These are phyloP conservation scores for Ictalurus furcatus DNA, from an alignment of 2,113 vertebrate genomes.

Conservation along the genomic window DNA sequence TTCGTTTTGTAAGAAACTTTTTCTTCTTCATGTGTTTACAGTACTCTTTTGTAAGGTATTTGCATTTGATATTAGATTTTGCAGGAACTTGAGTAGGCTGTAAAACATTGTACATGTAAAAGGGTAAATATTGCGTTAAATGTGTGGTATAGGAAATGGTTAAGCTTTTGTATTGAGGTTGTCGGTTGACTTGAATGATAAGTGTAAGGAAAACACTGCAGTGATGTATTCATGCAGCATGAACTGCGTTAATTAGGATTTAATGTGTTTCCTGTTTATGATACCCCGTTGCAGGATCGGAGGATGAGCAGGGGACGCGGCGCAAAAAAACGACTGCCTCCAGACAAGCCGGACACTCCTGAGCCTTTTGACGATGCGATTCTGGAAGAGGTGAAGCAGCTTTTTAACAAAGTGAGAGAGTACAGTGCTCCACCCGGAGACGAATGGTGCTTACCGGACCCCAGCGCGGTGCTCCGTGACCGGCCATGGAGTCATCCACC, in stretches of 20 bases:
- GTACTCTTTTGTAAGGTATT: not conserved
- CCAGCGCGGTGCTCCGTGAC: constrained; percentile 68
- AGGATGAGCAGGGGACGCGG: constrained; percentile 80
- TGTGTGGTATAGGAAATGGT: not conserved
- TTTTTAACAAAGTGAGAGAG: constrained; percentile 81
- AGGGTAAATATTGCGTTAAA: not conserved
- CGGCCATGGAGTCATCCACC: constrained; percentile 65
- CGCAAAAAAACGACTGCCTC: constrained; percentile 62
- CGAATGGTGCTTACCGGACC: constrained; percentile 82
- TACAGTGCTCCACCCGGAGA: constrained; percentile 75
- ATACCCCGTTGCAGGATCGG: constrained; percentile 20
- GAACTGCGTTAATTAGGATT: not conserved
- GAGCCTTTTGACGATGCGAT: constrained; percentile 70
- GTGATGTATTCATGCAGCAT: not conserved
- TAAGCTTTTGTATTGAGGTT: not conserved
- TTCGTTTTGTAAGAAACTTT: not conserved
- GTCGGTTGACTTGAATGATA: not conserved
- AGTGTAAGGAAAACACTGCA: not conserved
- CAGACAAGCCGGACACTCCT: constrained; percentile 55
- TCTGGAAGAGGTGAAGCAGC: constrained; percentile 72
- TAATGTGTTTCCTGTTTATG: not conserved
- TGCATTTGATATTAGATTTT: not conserved
- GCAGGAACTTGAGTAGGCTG: not conserved
- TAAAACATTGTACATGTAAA: not conserved
- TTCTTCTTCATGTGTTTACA: not conserved